These are phyloP conservation scores for Yoshiicerus persimilis DNA, from an alignment of 1,140 invertebrate species.

Conservation along the genomic window DNA sequence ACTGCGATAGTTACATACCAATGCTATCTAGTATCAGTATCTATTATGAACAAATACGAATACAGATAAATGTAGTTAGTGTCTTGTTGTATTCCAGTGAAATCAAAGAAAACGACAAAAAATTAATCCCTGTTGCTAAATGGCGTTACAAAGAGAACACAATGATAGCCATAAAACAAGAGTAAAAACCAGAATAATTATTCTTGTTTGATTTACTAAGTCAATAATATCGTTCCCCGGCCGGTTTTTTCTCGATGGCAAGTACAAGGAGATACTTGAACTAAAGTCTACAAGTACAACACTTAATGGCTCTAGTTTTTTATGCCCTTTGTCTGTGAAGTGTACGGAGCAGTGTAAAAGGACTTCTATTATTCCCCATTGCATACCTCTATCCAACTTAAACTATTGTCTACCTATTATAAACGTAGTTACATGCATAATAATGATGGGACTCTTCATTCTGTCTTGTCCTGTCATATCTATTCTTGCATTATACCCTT, in stretches of 20 bases:
- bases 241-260: background rate
- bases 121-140: slow-evolving; percentile 26
- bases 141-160: slow-evolving; percentile 30
- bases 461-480: background rate
- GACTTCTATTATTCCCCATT: background rate
- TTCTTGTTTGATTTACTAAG: slow-evolving; percentile 37
- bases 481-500: background rate
- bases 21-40: background rate
- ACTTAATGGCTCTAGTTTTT: slow-evolving; percentile 22
- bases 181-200: slow-evolving; percentile 35
- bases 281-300: slow-evolving; percentile 19
- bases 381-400: background rate
- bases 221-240: slow-evolving; percentile 28
- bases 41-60: background rate
- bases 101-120: slow-evolving; percentile 12
- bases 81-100: background rate
- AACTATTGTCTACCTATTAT: background rate
- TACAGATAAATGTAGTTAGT: background rate
- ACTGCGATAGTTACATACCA: background rate
- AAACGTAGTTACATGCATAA: background rate
- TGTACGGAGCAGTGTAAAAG: background rate
- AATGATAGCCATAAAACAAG: slow-evolving; percentile 19
- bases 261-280: background rate
- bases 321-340: slow-evolving; percentile 7
- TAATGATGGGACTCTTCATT: slow-evolving; percentile 1